Conservation (phyloP, 2,888 invertebrate species). For the Leucophora obtusa region DNA sequence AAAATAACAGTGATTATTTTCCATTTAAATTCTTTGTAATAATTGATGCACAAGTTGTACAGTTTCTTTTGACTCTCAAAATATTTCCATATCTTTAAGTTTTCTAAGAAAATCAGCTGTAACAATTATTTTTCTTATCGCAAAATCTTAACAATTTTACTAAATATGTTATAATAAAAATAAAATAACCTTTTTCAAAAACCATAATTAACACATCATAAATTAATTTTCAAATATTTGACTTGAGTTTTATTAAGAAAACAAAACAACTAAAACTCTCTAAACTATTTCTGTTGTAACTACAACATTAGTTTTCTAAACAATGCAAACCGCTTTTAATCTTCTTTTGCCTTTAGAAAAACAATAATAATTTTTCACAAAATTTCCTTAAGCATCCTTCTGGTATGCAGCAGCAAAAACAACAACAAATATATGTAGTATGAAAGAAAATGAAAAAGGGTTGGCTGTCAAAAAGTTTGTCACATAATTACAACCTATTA, state of each 20-base stretch:
- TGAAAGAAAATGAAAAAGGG: constrained; percentile 68
- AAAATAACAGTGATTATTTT: too few species aligned
- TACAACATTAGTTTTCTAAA: constrained; percentile 60
- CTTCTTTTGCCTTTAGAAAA: constrained; percentile 38
- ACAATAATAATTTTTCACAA: constrained; percentile 48
- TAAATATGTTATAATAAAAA: constrained; percentile 30
- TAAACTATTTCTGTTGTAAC: constrained; percentile 25
- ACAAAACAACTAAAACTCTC: constrained; percentile 31
- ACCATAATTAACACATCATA: constrained; percentile 59
- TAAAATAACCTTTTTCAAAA: constrained; percentile 26
- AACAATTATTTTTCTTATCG: not conserved
- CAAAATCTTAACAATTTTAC: constrained; percentile 1
- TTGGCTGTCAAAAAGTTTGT: constrained; percentile 69
- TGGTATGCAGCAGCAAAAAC: not conserved
- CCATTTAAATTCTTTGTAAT: too few species aligned
- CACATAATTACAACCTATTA: constrained; percentile 69
- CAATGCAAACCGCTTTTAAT: constrained; percentile 56
- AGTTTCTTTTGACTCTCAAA: too few species aligned
- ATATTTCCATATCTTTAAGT: too few species aligned
- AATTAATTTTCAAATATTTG: constrained; percentile 53
- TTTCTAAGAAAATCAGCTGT: too few species aligned
- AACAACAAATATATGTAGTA: not conserved
- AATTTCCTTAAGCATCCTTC: constrained; percentile 39
- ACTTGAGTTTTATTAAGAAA: constrained; percentile 31
- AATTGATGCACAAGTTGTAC: too few species aligned